A percentile compares a stretch with the other conserved stretches of the same genome.
Conservation (phyloP, 2,888 invertebrate species). For the Serripes groenlandicus region DNA sequence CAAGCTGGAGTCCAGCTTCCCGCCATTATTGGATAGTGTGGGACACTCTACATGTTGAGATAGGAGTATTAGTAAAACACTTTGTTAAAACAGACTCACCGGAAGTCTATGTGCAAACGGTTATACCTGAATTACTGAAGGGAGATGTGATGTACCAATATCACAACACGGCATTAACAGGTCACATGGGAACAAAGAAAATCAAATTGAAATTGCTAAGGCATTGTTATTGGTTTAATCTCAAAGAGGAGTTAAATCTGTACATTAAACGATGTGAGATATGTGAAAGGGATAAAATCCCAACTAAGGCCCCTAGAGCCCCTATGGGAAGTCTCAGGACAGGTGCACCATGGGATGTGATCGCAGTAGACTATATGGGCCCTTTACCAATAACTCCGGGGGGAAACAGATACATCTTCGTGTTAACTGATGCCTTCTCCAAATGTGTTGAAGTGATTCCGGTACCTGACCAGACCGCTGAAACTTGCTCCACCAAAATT, state of each 20-base stretch:
- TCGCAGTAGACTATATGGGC: slow-evolving; percentile 19
- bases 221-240: slow-evolving; percentile 3
- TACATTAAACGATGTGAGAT: slow-evolving; percentile 11
- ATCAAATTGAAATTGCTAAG: no score
- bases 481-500: slow-evolving; percentile 24
- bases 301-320: neutral
- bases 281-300: neutral
- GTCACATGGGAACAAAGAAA: no score
- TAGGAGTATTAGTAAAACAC: no score
- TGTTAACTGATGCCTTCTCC: slow-evolving; percentile 26
- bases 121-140: no score
- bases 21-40: neutral
- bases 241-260: neutral
- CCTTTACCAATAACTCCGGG: slow-evolving; percentile 10
- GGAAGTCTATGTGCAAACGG: no score
- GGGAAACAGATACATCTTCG: slow-evolving; percentile 8
- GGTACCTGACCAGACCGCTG: slow-evolving; percentile 35
- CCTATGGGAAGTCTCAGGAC: slow-evolving; percentile 10
- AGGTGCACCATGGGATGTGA: slow-evolving; percentile 32
- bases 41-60: no score
- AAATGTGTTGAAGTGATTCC: slow-evolving; percentile 28
- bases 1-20: neutral
- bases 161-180: no score
- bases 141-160: no score
- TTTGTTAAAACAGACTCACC: no score